Evolutionary conservation across 2,113 vertebrate genomes (phyloP), one percentile per base, ranked within the genome.

Genomic region (Plestiodon gilberti): DNA sequence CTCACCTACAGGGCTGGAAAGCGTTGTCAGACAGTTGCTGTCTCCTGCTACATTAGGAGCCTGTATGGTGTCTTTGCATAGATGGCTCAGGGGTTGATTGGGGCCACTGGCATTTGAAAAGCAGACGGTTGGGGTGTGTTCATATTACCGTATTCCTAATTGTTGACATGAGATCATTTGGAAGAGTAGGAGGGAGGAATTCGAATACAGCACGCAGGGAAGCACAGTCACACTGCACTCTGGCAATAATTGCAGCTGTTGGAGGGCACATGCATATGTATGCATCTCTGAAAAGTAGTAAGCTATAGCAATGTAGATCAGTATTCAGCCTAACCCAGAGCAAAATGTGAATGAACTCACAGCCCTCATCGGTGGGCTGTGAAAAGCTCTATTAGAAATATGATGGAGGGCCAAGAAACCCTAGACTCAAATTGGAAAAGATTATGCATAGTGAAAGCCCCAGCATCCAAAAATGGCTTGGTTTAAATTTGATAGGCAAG

Each of bases 141-240:
- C 2, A n/a, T 71, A 4, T 78, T 6, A n/a, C n/a, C n/a, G n/a
- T n/a, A 52, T 83, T 81, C 55, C 83, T 78, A 70, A 89, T 78
- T 84, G 85, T 83, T 88, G 85, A 90, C 6, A 55, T 83, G 76
- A 90, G 79, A 3, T 74, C 88, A 75, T 6, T 89, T 14, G 67
- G 70, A 80, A 80, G 55, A 73, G 55, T 40, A 71, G 81, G 20
- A 83, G 13, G 10, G 40, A 76, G 9, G 0, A 74, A 43, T 65
- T 88, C 25, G 18, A 33, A 23, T 11, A 30, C 40, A 75, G 71
- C 23, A 52, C 65, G 89, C 22, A 17, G 2, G 2, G 78, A 64
- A 43, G 78, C 48, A 15, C 62, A 1, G 28, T 1, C 3, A 17
- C 61, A 14, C 1, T 93, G 10, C n/a, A 2, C 43, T 90, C 71